phyloP scores from a whole-genome alignment of 2,797 vertebrate species.

The Scleropages formosus region DNA sequence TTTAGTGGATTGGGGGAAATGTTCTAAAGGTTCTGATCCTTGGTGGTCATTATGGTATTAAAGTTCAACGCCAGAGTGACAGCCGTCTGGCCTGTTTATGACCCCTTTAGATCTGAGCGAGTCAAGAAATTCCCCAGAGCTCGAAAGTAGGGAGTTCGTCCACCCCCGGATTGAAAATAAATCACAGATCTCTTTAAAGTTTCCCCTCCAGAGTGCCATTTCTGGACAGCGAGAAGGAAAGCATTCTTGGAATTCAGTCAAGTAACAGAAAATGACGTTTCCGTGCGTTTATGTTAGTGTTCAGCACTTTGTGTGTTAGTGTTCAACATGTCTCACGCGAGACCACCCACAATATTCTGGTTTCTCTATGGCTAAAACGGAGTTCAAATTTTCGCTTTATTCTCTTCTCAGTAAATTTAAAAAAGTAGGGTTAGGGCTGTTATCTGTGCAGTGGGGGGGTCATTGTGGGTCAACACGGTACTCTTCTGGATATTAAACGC shows the following conservation, averaged over 20 bases:
- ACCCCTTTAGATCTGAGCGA: conserved; percentile 31
- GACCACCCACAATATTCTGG: neutral
- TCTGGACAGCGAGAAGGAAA: neutral
- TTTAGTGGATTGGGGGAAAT: conserved; percentile 27
- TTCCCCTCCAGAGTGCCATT: neutral
- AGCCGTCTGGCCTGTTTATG: conserved; percentile 27
- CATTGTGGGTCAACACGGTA: neutral
- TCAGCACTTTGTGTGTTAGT: neutral
- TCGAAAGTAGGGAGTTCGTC: neutral
- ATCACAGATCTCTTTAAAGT: neutral
- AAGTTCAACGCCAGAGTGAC: conserved; percentile 25
- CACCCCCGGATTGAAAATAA: conserved; percentile 28
- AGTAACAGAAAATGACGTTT: neutral
- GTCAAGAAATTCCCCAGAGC: conserved; percentile 28
- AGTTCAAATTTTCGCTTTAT: neutral
- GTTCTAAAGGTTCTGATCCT: conserved; percentile 32
- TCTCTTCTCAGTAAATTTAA: neutral
- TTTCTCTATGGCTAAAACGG: neutral
- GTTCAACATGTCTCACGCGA: neutral
- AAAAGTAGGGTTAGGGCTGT: neutral
- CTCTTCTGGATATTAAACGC: neutral
- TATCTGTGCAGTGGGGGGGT: neutral
- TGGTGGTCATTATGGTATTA: conserved; percentile 34
- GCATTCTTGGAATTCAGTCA: neutral
- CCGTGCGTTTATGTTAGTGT: neutral